Base-by-base conservation (phyloP, 2,113 vertebrate genomes). In the Seriola dumerili region DNA sequence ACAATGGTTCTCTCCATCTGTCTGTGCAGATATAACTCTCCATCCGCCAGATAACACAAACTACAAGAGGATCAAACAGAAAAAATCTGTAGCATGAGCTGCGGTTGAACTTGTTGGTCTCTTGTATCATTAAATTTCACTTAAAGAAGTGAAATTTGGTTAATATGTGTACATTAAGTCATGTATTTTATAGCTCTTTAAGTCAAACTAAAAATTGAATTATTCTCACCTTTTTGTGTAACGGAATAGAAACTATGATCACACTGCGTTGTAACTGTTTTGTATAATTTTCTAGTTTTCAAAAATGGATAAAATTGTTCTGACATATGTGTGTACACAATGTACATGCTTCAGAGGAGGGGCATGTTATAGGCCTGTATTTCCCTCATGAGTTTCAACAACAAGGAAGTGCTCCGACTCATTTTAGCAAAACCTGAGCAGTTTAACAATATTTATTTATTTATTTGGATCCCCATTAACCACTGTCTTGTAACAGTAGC, bases 11-110 rank as follows among this genome's bases (percentile, higher is more conserved):
- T 62, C 87, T 91, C 89, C 74, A 72, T 89, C 89, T 94, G 94
- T 94, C 92, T 85, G 76, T 78, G 68, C 81, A 82, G 86, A 95
- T 95, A 77, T 90, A 87, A 86, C 81, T 94, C 93, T 85, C 54
- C 55, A 64, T 72, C 61, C 34, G 81, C 83, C 85, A 72, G 74
- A 65, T 80, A 91, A 88, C 91, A 86, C 70, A 82, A 80, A 71
- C 44, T 61, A 71, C 76, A 81, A 55, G n/a, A 58, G 64, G n/a
- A 85, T 72, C 42, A 81, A 67, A 82, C 62, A 77, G 19, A 6
- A 57, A 87, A 87, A 88, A 76, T 63, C 64, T 70, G 76, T 14
- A 71, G 55, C 58, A 3, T 19, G 57, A 80, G 66, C 25, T 55
- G 11, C 13, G 0, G n/a, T 44, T 13, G 10, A 52, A 40, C 32